Evolutionary conservation across 1,140 invertebrate genomes (phyloP).

Genomic region (Forficula auricularia): DNA sequence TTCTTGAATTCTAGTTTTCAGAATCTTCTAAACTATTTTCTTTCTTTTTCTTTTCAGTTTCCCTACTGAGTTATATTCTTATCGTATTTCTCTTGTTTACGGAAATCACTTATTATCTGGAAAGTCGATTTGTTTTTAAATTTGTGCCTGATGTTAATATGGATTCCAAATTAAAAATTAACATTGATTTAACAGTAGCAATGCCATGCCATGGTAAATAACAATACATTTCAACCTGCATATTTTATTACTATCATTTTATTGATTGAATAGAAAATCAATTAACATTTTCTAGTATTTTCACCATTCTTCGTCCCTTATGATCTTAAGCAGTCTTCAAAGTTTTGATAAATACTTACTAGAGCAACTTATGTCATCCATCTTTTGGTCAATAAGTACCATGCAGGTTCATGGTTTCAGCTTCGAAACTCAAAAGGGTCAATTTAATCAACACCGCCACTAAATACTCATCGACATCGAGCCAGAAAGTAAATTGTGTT

Average conservation of each 20-base stretch:
- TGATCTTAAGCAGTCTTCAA: too few relatives aligned
- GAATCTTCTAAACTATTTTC: conserved; percentile 1
- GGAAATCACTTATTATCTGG: conserved; percentile 69
- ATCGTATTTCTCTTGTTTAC: conserved; percentile 64
- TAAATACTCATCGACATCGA: too few relatives aligned
- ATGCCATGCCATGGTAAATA: conserved; percentile 67
- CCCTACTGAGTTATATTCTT: conserved; percentile 56
- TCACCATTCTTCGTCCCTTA: too few relatives aligned
- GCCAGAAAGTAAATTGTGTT: too few relatives aligned
- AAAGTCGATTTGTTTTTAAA: conserved; percentile 66
- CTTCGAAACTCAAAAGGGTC: too few relatives aligned
- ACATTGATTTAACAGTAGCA: conserved; percentile 85
- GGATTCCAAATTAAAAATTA: conserved; percentile 75
- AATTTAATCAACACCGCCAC: too few relatives aligned
- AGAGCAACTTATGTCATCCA: too few relatives aligned
- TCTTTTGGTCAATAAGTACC: too few relatives aligned
- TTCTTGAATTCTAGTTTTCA: background rate
- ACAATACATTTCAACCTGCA: conserved; percentile 2
- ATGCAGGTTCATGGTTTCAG: too few relatives aligned
- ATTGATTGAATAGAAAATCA: conserved; percentile 7
- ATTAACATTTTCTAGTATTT: too few relatives aligned
- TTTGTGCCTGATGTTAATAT: conserved; percentile 80
- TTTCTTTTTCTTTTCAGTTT: conserved; percentile 40
- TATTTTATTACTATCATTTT: conserved; percentile 1
- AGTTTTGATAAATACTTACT: too few relatives aligned